Evolutionary conservation across 2,113 vertebrate genomes (phyloP), one percentile per base, ranked within the genome.

Genomic region (Pleuronectes platessa): DNA sequence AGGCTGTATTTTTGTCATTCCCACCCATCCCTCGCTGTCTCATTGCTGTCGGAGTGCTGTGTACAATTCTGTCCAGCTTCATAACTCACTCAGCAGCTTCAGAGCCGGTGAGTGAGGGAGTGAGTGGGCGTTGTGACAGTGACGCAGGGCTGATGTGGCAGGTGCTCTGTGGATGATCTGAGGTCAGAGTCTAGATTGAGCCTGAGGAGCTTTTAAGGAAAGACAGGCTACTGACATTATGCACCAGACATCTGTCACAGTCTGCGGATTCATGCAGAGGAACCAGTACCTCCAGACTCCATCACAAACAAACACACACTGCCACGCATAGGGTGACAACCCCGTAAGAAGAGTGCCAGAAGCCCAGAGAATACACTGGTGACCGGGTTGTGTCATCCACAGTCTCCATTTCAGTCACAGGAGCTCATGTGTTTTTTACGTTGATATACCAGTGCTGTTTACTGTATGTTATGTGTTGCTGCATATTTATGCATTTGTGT

Each of bases 121-220:
- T 40, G 69, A 85, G 80, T 68, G 63, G 88, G 82, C 71, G 60
- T 61, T 40, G 76, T 75, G 70, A 83, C 61, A 76, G 77, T 78
- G 68, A 88, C 84, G 89, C 79, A 64, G 76, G 78, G 74, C 70
- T 87, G 86, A 89, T 80, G 74, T 88, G 78, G 81, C 78, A 87
- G 89, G 87, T 89, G 89, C 78, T 92, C 93, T 94, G 94, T 64
- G 53, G 71, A 92, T 87, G 68, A 89, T 94, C 93, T 91, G 71
- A 72, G 91, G 87, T 90, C 90, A 91, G 81, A 40, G 58, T 71
- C 68, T 67, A 86, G 80, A 95, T 93, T 93, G 88, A 91, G 76
- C 66, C 69, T 93, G 92, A 94, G 87, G 88, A 90, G 86, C 67
- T 79, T 69, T 90, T 65, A 83, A 83, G 73, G 37, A 75, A 84